These are phyloP conservation scores for Haliaeetus leucogaster DNA, from an alignment of 2,113 vertebrate species.

Conservation along the genomic window DNA sequence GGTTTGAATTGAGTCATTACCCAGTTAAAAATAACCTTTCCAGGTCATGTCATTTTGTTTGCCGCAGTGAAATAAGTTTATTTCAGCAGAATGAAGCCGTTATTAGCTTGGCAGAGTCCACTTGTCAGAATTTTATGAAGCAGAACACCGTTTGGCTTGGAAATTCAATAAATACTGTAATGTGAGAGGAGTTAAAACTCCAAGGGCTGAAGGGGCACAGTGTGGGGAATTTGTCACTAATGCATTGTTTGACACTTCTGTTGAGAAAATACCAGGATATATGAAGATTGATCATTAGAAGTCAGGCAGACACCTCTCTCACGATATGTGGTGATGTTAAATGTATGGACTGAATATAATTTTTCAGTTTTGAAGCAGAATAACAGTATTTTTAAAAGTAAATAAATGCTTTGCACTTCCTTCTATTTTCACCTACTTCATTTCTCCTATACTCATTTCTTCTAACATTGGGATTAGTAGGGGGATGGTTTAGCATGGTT, in stretches of 20 bases:
- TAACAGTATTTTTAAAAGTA: not conserved
- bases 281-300: constrained; percentile 57
- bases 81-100: constrained; percentile 91
- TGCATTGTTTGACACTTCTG: constrained; percentile 67
- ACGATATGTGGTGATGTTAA: not conserved
- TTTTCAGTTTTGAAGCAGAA: not conserved
- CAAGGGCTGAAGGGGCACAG: constrained; percentile 79
- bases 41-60: constrained; percentile 95
- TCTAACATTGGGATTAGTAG: not conserved
- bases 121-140: constrained; percentile 93
- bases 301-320: constrained; percentile 1
- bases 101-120: constrained; percentile 90
- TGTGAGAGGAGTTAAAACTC: constrained; percentile 85
- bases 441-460: not conserved
- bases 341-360: not conserved
- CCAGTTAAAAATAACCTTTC: constrained; percentile 93
- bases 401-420: not conserved
- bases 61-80: constrained; percentile 94
- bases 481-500: not conserved
- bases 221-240: constrained; percentile 71
- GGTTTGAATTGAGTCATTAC: constrained; percentile 84
- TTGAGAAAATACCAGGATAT: constrained; percentile 43
- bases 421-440: not conserved
- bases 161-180: constrained; percentile 93
- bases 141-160: constrained; percentile 88